Percentiles rank a stretch among this genome's conserved stretches.
These are phyloP conservation scores for Barnardius zonarius DNA, from an alignment of 2,113 vertebrate species.

Conservation along the genomic window DNA sequence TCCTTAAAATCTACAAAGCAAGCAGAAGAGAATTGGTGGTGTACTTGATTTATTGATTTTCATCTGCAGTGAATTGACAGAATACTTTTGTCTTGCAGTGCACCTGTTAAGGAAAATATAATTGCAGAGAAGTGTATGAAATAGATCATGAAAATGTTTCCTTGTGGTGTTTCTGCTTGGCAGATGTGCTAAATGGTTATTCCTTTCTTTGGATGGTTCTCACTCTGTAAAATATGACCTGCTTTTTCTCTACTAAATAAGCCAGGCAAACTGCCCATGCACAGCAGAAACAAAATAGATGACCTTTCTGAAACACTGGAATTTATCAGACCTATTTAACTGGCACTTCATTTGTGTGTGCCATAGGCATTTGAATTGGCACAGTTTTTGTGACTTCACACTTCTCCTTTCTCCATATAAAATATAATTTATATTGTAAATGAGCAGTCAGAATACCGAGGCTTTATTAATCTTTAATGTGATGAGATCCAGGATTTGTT, in stretches of 20 bases:
- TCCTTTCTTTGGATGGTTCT: background rate
- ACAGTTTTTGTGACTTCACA: background rate
- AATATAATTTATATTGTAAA: background rate
- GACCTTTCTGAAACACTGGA: background rate
- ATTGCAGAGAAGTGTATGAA: background rate
- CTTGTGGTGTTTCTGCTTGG: constrained; percentile 1
- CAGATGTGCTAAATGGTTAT: constrained; percentile 29
- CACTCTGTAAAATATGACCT: background rate
- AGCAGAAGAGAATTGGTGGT: background rate
- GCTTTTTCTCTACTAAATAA: background rate
- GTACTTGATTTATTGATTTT: constrained; percentile 25
- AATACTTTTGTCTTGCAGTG: background rate
- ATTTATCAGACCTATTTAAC: constrained; percentile 5
- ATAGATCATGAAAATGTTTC: constrained; percentile 2
- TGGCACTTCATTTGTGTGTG: background rate
- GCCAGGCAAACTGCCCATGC: background rate
- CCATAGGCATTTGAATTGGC: background rate
- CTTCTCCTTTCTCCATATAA: background rate
- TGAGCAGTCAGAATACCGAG: background rate
- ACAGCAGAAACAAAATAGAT: background rate
- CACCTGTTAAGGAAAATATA: constrained; percentile 33
- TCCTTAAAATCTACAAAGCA: background rate
- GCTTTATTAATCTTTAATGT: constrained; percentile 4
- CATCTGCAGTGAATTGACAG: constrained; percentile 6
- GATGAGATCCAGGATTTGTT: background rate